Conservation (phyloP, 2,113 vertebrate genomes). For the Sarotherodon lohbergeri region DNA sequence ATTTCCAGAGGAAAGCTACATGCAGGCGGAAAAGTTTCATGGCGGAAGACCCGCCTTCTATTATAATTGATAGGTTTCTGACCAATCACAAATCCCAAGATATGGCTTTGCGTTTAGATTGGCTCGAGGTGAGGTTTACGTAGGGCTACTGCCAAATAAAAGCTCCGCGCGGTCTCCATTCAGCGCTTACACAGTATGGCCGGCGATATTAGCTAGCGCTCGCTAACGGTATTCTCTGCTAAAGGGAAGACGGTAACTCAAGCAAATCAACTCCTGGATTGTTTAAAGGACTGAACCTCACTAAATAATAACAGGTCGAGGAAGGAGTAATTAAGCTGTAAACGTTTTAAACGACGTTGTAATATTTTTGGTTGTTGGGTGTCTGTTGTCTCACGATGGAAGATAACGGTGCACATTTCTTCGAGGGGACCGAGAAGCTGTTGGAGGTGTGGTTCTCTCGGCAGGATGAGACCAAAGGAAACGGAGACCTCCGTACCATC, state of each 20-base stretch:
- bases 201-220: slow-evolving; percentile 99
- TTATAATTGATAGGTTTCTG: slow-evolving; percentile 1
- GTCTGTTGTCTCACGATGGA: slow-evolving; percentile 91
- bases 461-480: slow-evolving; percentile 90
- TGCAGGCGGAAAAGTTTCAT: not conserved
- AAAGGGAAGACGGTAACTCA: slow-evolving; percentile 86
- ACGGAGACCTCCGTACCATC: slow-evolving; percentile 94
- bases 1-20: not conserved
- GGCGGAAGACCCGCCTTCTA: not conserved
- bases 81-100: not conserved
- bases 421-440: slow-evolving; percentile 98
- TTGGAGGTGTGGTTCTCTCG: slow-evolving; percentile 98
- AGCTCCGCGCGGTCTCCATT: not conserved
- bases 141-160: slow-evolving; percentile 67
- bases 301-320: slow-evolving; percentile 66
- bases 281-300: slow-evolving; percentile 81
- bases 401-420: slow-evolving; percentile 98
- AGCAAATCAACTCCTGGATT: slow-evolving; percentile 76
- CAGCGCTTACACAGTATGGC: slow-evolving; percentile 98
- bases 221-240: slow-evolving; percentile 94
- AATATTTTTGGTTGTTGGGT: slow-evolving; percentile 82
- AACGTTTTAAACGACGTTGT: slow-evolving; percentile 53
- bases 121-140: not conserved
- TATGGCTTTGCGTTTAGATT: not conserved
- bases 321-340: slow-evolving; percentile 60